Evolutionary conservation across 2,888 invertebrate species (phyloP), one percentile per base, ranked within the genome.

Genomic region (Tetanocera ferruginea): DNA sequence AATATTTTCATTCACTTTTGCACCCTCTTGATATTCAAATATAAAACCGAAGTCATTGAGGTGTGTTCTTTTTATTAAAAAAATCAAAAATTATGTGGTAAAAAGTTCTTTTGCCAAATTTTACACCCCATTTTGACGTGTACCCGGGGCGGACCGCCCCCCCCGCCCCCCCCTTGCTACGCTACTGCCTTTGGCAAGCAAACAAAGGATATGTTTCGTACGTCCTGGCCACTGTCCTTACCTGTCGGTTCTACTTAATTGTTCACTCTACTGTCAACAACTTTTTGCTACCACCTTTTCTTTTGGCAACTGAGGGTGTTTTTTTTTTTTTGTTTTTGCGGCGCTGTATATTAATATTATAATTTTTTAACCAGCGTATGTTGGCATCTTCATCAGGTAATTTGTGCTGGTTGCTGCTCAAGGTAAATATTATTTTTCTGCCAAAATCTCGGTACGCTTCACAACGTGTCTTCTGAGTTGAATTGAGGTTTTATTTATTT

Each of bases 331-430:
- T 9, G 8, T 69, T 23, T 49, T 69, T 17, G 8, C 28, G 28
- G 1, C 17, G 19, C 83, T 85, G 84, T 85, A 83, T 81, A 83
- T 80, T 82, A 83, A 84, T 83, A 79, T 81, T 83, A 84, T 85
- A 86, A 86, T 86, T 81, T 84, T 82, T 55, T n/a, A n/a, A 84
- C 86, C 85, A 85, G 85, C 85, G 83, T 81, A 83, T 23, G 8
- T 28, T 51, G 28, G n/a, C n/a, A 23, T 14, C 5, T 5, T 11
- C 19, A 23, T 52, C 28, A 62, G 11, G 11, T 25, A 17, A 28
- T 49, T 23, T 19, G 62, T 72, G 3, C n/a, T 34, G n/a, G 9
- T 43, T 49, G 9, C 11, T 25, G 49, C 70, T 52, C 23, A 19
- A 17, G 70, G 62, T 17, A 19, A 11, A n/a, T 31, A 17, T 62